phyloP scores from a whole-genome alignment of 2,113 vertebrate species.

The Hydropotes inermis region DNA sequence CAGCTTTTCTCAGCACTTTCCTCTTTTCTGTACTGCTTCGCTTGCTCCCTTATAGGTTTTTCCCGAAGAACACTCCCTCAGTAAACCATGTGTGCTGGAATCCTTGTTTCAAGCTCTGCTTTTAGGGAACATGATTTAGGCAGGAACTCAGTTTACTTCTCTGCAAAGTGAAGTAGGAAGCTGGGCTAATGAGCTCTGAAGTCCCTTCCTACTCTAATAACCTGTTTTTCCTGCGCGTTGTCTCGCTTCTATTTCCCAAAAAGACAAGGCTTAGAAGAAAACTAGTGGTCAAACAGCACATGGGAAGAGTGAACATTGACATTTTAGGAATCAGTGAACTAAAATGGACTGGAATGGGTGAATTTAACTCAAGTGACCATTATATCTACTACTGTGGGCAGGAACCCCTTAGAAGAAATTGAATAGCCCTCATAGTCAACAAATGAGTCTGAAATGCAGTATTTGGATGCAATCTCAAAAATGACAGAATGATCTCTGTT shows the following conservation, averaged over 20 bases:
- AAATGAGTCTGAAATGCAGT: not conserved
- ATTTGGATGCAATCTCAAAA: not conserved
- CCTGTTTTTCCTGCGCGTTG: not conserved
- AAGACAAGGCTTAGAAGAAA: not conserved
- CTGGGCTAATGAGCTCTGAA: not conserved
- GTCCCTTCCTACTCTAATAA: not conserved
- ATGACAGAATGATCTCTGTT: not conserved
- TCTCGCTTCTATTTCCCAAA: not conserved
- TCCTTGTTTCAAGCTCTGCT: not conserved
- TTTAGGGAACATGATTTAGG: not conserved
- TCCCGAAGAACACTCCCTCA: not conserved
- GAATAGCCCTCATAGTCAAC: not conserved
- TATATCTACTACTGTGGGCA: not conserved
- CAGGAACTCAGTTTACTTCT: not conserved
- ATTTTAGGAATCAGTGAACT: not conserved
- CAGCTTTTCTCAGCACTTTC: not conserved
- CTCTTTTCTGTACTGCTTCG: not conserved
- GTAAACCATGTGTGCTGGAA: not conserved
- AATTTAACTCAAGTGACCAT: not conserved
- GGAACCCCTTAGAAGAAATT: not conserved
- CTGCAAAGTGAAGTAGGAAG: not conserved
- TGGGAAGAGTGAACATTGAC: not conserved
- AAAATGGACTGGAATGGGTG: not conserved
- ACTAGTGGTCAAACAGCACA: not conserved
- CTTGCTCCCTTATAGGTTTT: not conserved